Evolutionary conservation across 2,113 vertebrate genomes (phyloP), one percentile per base, ranked within the genome.

Genomic region (Odocoileus virginianus): DNA sequence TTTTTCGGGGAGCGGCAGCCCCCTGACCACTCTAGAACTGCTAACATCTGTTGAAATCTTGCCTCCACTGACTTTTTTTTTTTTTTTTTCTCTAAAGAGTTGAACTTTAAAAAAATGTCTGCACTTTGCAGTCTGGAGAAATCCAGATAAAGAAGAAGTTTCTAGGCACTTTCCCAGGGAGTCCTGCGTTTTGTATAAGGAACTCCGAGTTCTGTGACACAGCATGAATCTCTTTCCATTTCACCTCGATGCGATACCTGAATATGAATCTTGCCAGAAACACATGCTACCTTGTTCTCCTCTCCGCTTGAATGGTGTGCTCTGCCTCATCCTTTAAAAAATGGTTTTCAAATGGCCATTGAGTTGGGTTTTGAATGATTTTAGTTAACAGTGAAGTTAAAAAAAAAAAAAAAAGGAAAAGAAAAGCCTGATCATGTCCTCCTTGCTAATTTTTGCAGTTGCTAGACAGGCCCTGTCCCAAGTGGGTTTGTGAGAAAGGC

Each of bases 311-410:
- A 23, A 14, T 71, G 54, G 76, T 84, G 94, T 2, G 74, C 45
- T 55, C 90, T 54, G 86, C 7, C n/a, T 98, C 85, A 47, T 16
- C 94, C 92, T 93, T 40, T 95, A 67, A 97, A 97, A 85, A 93
- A 25, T 57, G 40, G 0, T 90, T 95, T 97, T 87, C 43, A 0
- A 1, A 76, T 79, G 82, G 0, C 0, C 27, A 60, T 90, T 78
- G 92, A 83, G 84, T 94, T 71, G n/a, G 7, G 50, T 50, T 90
- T 97, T 87, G 91, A 97, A 94, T 67, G 90, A n/a, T 94, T 1
- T 95, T 92, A 85, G 0, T 6, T 14, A 86, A 85, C 79, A 54
- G 64, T 95, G 76, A 93, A 2, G 0, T 89, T 89, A 5, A 50
- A 79, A 50, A 40, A 12, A 23, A 76, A 55, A 16, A 30, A 6